Base-by-base conservation (phyloP, 1,140 invertebrate species). In the Drosophila sulfurigaster region DNA sequence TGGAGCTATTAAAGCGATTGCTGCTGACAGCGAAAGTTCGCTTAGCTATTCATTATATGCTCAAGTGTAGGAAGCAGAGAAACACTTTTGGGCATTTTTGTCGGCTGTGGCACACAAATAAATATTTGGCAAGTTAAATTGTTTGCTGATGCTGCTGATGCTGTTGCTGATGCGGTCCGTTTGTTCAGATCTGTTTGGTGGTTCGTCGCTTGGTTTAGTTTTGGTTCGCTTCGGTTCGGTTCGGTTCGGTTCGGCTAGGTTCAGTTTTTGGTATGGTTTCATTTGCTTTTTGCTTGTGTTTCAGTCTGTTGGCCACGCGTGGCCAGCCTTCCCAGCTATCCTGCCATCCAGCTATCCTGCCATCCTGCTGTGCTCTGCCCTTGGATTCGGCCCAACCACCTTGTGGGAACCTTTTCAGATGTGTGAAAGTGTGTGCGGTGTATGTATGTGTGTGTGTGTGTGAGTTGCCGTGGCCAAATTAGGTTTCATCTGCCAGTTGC, bases 401-500 rank as follows among this genome's bases (percentile, higher is more conserved):
- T 45, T 51, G 28, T 30, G 41, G 46, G 52, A 58, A 78, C 48
- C 68, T 77, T 68, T 66, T 52, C 63, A 70, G 41, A 43, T 54
- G 25, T 16, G 28, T 46, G 45, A 56, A 20, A 15, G 32, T 35
- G 13, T 49, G 59, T 59, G 70, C 58, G 25, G 51, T 25, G 52
- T 56, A 56, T 59, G 48, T n/a, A 20, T 46, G 46, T 56, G 45
- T 13, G 64, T 60, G 75, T 59, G 60, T 81, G 63, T 51, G 68
- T 57, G 75, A 32, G 10, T 60, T 46, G 32, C 43, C n/a, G 52
- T 48, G 79, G 66, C 54, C 79, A 87, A 87, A 87, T 87, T 87
- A 87, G 83, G 83, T 87, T 87, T 88, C 85, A 87, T 88, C 80
- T 87, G 83, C 58, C 82, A 80, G 81, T 87, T 79, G 57, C 63